Evolutionary conservation across 2,888 invertebrate species (phyloP).

Genomic region (Drosophila tripunctata): DNA sequence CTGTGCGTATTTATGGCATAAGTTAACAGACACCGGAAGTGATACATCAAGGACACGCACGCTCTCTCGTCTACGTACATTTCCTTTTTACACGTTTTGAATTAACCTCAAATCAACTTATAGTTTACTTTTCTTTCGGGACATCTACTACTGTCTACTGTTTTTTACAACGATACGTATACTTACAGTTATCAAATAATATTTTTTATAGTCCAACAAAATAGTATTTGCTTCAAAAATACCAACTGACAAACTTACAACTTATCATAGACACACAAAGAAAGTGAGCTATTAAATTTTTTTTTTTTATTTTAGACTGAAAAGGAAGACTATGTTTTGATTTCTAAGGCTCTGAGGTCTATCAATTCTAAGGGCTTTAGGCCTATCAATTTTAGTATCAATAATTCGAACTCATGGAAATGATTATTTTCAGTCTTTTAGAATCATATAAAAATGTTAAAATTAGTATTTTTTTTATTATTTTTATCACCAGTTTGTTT

Average conservation of each 20-base stretch:
- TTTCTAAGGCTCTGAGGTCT: no score
- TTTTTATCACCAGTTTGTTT: constrained; percentile 86
- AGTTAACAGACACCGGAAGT: constrained; percentile 79
- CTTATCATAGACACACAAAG: not conserved
- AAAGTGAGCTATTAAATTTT: no score
- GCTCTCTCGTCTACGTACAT: constrained; percentile 24
- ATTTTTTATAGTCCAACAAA: not conserved
- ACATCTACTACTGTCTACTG: not conserved
- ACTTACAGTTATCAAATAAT: not conserved
- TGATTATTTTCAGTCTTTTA: constrained; percentile 88
- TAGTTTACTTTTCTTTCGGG: constrained; percentile 13
- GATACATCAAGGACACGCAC: constrained; percentile 78
- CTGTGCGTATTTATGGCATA: constrained; percentile 73
- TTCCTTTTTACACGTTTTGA: constrained; percentile 59
- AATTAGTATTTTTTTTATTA: constrained; percentile 85
- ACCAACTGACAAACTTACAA: not conserved
- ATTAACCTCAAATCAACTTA: constrained; percentile 67
- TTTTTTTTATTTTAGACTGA: no score
- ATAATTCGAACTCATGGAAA: constrained; percentile 85
- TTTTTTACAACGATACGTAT: not conserved
- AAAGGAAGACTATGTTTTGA: no score
- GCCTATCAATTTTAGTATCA: constrained; percentile 87
- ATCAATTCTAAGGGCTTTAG: no score
- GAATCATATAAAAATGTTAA: constrained; percentile 87
- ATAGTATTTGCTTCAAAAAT: no score